Evolutionary conservation across 2,888 invertebrate species (phyloP).

Genomic region (Eupsilia transversa): DNA sequence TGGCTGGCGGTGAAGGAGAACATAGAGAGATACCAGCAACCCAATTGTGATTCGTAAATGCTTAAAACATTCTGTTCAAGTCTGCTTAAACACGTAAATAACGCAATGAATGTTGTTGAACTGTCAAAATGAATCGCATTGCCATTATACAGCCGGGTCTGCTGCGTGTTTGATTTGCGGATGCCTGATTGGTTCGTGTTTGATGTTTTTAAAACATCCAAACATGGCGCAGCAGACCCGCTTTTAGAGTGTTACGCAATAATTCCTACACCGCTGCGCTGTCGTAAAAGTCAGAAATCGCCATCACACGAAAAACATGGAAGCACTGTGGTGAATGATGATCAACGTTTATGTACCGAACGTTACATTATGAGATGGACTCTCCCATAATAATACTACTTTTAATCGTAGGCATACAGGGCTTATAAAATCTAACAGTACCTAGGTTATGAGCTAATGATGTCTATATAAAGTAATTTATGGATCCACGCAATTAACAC

Average conservation of each 20-base stretch:
- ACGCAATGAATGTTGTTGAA: background rate
- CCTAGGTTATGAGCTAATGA: background rate
- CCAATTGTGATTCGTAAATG: background rate
- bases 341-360: background rate
- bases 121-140: background rate
- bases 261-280: background rate
- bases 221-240: too few relatives aligned
- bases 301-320: background rate
- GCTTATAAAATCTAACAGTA: background rate
- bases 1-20: background rate
- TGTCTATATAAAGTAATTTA: constrained; percentile 23
- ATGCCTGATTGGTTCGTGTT: too few relatives aligned
- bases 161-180: too few relatives aligned
- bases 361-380: background rate
- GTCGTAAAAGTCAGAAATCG: background rate
- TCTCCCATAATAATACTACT: background rate
- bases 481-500: constrained; percentile 16
- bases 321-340: background rate
- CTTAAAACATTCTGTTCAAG: too few relatives aligned
- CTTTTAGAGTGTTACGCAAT: too few relatives aligned
- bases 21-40: background rate
- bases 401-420: background rate
- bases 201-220: too few relatives aligned
- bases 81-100: too few relatives aligned
- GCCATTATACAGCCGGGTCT: too few relatives aligned